Evolutionary conservation across 2,113 vertebrate genomes (phyloP), one percentile per base, ranked within the genome.

Genomic region (Atrichornis clamosus): DNA sequence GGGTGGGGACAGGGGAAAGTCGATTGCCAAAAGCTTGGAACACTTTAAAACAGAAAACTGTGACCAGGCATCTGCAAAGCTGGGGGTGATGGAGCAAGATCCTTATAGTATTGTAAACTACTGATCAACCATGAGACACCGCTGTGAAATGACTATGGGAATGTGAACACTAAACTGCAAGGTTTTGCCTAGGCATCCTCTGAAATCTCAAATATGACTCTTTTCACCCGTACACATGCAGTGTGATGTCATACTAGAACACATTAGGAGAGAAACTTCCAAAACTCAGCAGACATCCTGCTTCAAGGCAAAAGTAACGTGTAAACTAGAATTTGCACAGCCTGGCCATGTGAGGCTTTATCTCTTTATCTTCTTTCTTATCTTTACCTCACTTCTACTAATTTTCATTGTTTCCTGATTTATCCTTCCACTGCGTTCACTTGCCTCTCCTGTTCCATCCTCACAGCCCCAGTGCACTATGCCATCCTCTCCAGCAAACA

Each of bases 1-100:
- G 26, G 16, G 3, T 33, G 19, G 23, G 8, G 27, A 28, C 0
- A 0, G 10, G 9, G 13, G 33, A 53, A 59, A 42, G n/a, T 3
- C 42, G 32, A 26, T 8, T 73, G 30, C 26, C 33, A 68, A 77
- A 87, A 87, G 6, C 15, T 3, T 73, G 30, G 42, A 87, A 58
- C 84, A 60, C 14, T 72, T 80, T 28, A 30, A 59, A 87, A 35
- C 10, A 46, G 27, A 62, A 62, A 76, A 53, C 21, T 75, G 63
- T 65, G 52, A 55, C n/a, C 42, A 72, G 80, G 32, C 22, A 55
- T 13, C 17, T 32, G 35, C 24, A 32, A 70, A 73, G 33, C 42
- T 80, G 67, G 22, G 70, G 84, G 37, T 0, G 3, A 19, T 10
- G 28, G 63, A 67, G 17, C 21, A 63, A 83, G 50, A 50, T 59